phyloP scores from a whole-genome alignment of 1,140 invertebrate species.

The Heterodera schachtii region DNA sequence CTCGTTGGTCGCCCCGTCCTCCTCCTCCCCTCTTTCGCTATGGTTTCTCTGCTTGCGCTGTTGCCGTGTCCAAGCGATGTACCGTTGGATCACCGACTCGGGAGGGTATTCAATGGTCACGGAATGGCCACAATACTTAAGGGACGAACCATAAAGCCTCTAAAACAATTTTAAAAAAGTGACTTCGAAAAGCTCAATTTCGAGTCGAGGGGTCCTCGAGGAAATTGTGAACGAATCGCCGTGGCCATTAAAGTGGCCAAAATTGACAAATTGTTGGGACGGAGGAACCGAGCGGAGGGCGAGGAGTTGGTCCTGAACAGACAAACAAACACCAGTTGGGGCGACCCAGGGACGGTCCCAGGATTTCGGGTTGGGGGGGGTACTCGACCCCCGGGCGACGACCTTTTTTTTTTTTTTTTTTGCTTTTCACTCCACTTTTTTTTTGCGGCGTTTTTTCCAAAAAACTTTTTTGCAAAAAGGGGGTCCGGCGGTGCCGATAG shows the following conservation, averaged over 20 bases:
- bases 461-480: too few species aligned
- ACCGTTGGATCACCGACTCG: conserved; percentile 66
- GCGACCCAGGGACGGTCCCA: too few species aligned
- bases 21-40: not conserved
- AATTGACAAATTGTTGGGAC: conserved; percentile 9
- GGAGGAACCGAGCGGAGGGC: not conserved
- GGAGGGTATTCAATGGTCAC: conserved; percentile 38
- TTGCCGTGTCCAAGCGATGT: conserved; percentile 68
- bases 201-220: conserved; percentile 32
- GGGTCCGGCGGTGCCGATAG: too few species aligned
- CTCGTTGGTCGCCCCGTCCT: not conserved
- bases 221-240: conserved; percentile 16
- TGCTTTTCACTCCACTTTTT: too few species aligned
- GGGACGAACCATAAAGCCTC: not conserved
- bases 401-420: too few species aligned
- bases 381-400: too few species aligned
- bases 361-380: too few species aligned
- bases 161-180: conserved; percentile 7
- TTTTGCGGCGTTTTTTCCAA: too few species aligned
- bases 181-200: conserved; percentile 38
- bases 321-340: not conserved
- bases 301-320: not conserved
- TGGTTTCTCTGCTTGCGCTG: conserved; percentile 12
- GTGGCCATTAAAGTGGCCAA: conserved; percentile 4
- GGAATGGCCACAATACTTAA: conserved; percentile 20